Percentiles rank a stretch among this genome's conserved stretches.
Conservation (phyloP, 2,888 invertebrate genomes). For the Vanessa cardui region DNA sequence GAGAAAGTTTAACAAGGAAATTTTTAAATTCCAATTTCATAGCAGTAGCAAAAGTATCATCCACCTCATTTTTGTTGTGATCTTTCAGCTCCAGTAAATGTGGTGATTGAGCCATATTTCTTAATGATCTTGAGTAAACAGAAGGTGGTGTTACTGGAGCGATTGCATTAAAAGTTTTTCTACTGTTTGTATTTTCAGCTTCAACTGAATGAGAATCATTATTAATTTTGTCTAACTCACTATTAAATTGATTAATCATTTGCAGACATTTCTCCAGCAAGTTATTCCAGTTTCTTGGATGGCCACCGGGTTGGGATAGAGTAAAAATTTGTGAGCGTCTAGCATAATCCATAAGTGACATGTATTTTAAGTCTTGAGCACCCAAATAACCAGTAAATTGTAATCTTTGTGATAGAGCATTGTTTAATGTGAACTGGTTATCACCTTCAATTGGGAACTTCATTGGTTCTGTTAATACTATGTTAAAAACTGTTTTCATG, state of each 20-base stretch:
- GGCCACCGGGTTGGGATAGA: constrained; percentile 92
- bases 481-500: constrained; percentile 87
- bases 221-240: constrained; percentile 82
- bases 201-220: constrained; percentile 57
- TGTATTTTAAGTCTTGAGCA: constrained; percentile 87
- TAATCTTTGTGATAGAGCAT: constrained; percentile 84
- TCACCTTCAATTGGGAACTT: constrained; percentile 84
- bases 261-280: constrained; percentile 85
- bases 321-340: constrained; percentile 87
- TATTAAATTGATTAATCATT: constrained; percentile 85
- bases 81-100: constrained; percentile 65
- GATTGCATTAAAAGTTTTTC: constrained; percentile 50
- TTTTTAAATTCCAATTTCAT: constrained; percentile 72
- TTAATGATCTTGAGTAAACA: constrained; percentile 54
- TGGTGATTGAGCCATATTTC: constrained; percentile 70
- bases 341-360: constrained; percentile 84
- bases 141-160: constrained; percentile 47
- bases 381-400: constrained; percentile 90
- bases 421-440: constrained; percentile 79
- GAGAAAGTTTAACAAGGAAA: constrained; percentile 79
- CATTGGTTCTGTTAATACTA: constrained; percentile 87
- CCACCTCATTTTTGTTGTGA: constrained; percentile 62
- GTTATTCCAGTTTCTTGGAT: constrained; percentile 93
- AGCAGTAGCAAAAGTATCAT: constrained; percentile 60
- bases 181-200: constrained; percentile 46